phyloP scores from a whole-genome alignment of 2,797 vertebrate genomes.

The Pyrocephalus nanus region DNA sequence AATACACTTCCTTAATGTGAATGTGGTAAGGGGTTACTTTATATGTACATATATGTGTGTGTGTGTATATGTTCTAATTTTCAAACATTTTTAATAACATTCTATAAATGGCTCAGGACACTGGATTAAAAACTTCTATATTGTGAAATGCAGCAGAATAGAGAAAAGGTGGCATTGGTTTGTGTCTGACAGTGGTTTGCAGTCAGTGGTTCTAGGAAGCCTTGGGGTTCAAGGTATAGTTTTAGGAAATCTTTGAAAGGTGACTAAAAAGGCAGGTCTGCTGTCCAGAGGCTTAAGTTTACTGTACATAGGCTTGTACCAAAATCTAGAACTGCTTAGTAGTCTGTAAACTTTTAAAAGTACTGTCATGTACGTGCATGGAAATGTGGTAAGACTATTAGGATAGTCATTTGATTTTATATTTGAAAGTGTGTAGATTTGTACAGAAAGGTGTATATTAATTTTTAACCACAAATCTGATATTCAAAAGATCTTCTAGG shows the following conservation, averaged over 20 bases:
- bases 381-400: neutral
- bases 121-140: neutral
- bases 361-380: neutral
- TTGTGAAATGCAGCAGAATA: neutral
- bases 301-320: neutral
- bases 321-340: neutral
- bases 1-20: neutral
- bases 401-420: neutral
- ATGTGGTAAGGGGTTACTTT: neutral
- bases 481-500: neutral
- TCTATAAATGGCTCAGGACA: neutral
- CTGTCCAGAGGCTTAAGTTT: neutral
- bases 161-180: neutral
- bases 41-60: too few species aligned
- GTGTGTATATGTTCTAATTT: neutral
- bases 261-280: neutral
- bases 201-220: neutral
- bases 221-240: neutral
- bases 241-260: neutral
- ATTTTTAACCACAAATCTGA: neutral
- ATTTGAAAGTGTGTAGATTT: neutral
- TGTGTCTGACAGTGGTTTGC: neutral
- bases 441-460: neutral
- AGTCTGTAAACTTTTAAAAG: neutral
- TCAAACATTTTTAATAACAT: neutral